These are phyloP conservation scores for Leptogaster cylindrica DNA, from an alignment of 2,888 invertebrate species.

Conservation along the genomic window DNA sequence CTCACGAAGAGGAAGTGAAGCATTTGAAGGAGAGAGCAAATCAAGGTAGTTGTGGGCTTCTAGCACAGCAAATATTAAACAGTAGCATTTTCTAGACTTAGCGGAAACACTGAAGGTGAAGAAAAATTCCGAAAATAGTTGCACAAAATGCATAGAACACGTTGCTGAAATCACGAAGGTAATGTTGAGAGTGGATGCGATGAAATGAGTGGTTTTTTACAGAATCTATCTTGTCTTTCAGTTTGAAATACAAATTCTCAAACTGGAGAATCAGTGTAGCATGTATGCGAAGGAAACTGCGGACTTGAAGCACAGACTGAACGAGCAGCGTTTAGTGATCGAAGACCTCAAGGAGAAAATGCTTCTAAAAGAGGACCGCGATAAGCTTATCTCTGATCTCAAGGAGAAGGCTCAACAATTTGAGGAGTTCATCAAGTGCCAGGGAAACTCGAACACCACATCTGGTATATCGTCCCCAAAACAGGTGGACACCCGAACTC, in stretches of 20 bases:
- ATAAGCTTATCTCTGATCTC: slow-evolving; percentile 67
- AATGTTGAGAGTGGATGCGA: too few relatives aligned
- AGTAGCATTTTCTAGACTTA: slow-evolving; percentile 29
- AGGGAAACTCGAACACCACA: slow-evolving; percentile 59
- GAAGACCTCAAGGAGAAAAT: slow-evolving; percentile 57
- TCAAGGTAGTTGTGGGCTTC: too few relatives aligned
- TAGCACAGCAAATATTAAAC: too few relatives aligned
- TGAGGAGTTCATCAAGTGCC: slow-evolving; percentile 68
- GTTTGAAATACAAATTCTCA: slow-evolving; percentile 58
- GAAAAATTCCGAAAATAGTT: slow-evolving; percentile 49
- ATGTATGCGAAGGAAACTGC: slow-evolving; percentile 54
- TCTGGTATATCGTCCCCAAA: slow-evolving; percentile 52
- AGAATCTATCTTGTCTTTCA: slow-evolving; percentile 49
- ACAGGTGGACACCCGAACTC: slow-evolving; percentile 46
- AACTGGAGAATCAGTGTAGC: slow-evolving; percentile 54
- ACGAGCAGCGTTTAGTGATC: slow-evolving; percentile 56
- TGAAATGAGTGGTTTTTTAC: too few relatives aligned
- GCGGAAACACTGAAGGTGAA: too few relatives aligned
- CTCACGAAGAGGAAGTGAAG: slow-evolving; percentile 55
- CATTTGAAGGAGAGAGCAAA: slow-evolving; percentile 53
- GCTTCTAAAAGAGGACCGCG: slow-evolving; percentile 65
- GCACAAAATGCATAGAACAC: slow-evolving; percentile 56
- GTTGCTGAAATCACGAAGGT: slow-evolving; percentile 57
- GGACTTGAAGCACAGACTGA: slow-evolving; percentile 55
- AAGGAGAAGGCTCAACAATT: slow-evolving; percentile 70